phyloP scores from a whole-genome alignment of 2,888 invertebrate genomes.

The Papilio gigon region DNA sequence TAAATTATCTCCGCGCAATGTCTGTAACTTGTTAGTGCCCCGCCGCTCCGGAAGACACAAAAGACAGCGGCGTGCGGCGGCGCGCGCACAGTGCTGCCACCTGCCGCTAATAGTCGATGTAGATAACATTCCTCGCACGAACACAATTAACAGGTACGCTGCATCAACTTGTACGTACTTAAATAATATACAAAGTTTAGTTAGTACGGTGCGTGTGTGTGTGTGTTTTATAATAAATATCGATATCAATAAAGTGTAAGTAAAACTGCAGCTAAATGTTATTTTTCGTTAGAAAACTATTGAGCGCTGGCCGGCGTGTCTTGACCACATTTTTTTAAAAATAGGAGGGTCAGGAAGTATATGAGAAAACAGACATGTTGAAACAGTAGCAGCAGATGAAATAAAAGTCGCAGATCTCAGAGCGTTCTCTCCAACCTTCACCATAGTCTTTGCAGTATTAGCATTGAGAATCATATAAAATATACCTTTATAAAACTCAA shows the following conservation, averaged over 20 bases:
- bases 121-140: background rate
- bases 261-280: too few relatives aligned
- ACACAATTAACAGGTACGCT: background rate
- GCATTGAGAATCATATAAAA: background rate
- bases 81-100: slow-evolving; percentile 6
- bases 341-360: too few relatives aligned
- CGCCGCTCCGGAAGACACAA: slow-evolving; percentile 5
- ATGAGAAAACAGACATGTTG: too few relatives aligned
- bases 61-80: slow-evolving; percentile 2
- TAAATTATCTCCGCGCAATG: background rate
- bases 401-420: too few relatives aligned
- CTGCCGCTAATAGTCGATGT: slow-evolving; percentile 12
- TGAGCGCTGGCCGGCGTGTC: too few relatives aligned
- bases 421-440: background rate
- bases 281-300: too few relatives aligned
- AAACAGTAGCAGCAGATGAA: too few relatives aligned
- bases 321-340: too few relatives aligned
- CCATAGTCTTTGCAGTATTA: background rate
- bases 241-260: too few relatives aligned
- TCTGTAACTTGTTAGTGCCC: slow-evolving; percentile 8
- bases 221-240: too few relatives aligned
- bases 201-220: too few relatives aligned
- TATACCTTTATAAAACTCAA: background rate
- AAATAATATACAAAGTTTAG: background rate
- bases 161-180: background rate